These are phyloP conservation scores for Apotomis betuletana DNA, from an alignment of 2,888 invertebrate genomes.

Conservation along the genomic window DNA sequence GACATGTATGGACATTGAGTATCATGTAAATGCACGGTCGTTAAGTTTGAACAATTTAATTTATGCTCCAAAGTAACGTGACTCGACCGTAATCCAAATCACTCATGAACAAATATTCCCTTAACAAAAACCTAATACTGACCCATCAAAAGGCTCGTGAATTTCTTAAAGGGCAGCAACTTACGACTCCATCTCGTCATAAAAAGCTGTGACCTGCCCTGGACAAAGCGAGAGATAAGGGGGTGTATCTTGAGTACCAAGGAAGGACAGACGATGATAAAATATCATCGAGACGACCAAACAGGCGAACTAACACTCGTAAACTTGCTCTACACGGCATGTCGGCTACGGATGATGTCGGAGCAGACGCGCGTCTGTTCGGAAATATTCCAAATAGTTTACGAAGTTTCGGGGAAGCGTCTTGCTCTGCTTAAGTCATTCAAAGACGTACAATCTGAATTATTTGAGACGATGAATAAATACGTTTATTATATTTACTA, in stretches of 20 bases:
- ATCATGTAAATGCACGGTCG: no score
- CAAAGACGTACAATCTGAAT: not conserved
- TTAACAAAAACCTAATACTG: slow-evolving; percentile 24
- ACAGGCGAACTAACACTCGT: slow-evolving; percentile 72
- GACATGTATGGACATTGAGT: no score
- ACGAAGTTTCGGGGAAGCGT: not conserved
- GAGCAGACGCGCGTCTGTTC: slow-evolving; percentile 53
- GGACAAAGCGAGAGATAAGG: slow-evolving; percentile 56
- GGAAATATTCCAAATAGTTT: slow-evolving; percentile 17
- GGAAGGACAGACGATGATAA: slow-evolving; percentile 63
- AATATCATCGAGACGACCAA: slow-evolving; percentile 67
- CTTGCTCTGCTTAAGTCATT: not conserved
- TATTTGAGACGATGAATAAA: not conserved
- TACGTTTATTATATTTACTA: not conserved
- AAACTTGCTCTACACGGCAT: slow-evolving; percentile 67
- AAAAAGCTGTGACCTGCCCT: slow-evolving; percentile 52
- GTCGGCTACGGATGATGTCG: slow-evolving; percentile 45
- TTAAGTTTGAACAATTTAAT: no score
- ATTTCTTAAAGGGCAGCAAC: slow-evolving; percentile 42
- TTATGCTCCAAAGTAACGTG: no score
- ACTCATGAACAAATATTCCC: not conserved
- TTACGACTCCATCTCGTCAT: slow-evolving; percentile 45
- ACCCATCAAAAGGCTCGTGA: slow-evolving; percentile 43
- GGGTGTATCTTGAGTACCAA: slow-evolving; percentile 50
- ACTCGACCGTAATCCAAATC: not conserved